Conservation (phyloP, 2,797 vertebrate genomes). For the Gambusia yucatana region DNA sequence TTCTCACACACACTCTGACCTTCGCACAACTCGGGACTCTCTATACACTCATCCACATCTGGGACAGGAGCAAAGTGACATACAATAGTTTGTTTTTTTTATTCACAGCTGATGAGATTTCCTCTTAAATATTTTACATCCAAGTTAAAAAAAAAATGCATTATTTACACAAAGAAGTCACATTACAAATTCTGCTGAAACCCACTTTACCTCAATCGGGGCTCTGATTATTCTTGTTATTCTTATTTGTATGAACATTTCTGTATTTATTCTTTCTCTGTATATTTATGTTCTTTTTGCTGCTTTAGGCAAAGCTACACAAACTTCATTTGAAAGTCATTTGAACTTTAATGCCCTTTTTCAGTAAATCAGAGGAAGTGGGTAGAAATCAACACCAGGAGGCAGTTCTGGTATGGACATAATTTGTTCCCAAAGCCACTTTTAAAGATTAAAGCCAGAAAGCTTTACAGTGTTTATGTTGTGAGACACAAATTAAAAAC, state of each 20-base stretch:
- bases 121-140: background rate
- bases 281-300: background rate
- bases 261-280: background rate
- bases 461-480: background rate
- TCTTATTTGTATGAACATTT: background rate
- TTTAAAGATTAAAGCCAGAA: background rate
- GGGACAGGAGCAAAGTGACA: conserved; percentile 28
- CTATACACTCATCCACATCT: conserved; percentile 84
- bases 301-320: background rate
- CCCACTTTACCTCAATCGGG: conserved; percentile 3
- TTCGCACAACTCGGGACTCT: conserved; percentile 69
- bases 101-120: background rate
- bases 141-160: background rate
- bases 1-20: conserved; percentile 83
- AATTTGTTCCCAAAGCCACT: background rate
- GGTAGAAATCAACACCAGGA: background rate
- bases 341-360: background rate
- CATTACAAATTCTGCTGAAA: background rate
- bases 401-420: background rate
- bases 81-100: background rate
- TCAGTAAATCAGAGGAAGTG: background rate
- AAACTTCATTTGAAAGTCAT: background rate
- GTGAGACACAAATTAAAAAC: background rate
- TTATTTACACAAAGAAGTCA: background rate
- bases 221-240: background rate